A percentile compares a stretch with the other conserved stretches of the same genome.
phyloP scores from a whole-genome alignment of 1,140 invertebrate species.

The Sminthurinus signatus region DNA sequence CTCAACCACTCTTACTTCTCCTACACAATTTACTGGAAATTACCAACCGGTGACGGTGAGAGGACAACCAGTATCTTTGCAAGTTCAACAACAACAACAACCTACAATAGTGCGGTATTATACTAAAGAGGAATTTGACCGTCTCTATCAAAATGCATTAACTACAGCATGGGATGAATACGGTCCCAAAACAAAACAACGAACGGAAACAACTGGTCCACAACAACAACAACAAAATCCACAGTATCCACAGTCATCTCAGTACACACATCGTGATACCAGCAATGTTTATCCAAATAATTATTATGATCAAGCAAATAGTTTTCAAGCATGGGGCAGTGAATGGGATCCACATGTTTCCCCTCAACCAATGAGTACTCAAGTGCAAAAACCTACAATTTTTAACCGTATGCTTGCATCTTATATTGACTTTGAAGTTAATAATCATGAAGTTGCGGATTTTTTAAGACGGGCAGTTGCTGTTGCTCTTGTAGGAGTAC shows the following conservation, averaged over 20 bases:
- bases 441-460: constrained; percentile 34
- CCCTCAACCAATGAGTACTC: not conserved
- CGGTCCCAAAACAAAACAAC: constrained; percentile 16
- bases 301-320: not conserved
- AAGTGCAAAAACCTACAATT: constrained; percentile 15
- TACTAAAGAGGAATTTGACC: no score
- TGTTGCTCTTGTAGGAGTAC: constrained; percentile 17
- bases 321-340: constrained; percentile 31
- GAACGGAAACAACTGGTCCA: not conserved
- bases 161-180: constrained; percentile 25
- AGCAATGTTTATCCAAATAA: not conserved
- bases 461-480: constrained; percentile 19
- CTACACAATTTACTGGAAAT: no score
- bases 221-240: no score
- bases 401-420: constrained; percentile 20
- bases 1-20: no score
- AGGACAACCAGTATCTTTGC: no score
- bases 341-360: constrained; percentile 35
- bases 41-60: no score
- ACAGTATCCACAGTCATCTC: not conserved
- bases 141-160: constrained; percentile 18
- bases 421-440: constrained; percentile 39
- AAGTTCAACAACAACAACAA: not conserved
- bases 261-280: constrained; percentile 6
- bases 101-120: no score